A percentile compares a stretch with the other conserved stretches of the same genome.
These are phyloP conservation scores for Corythornis leucogaster DNA, from an alignment of 2,797 vertebrate species.

Conservation along the genomic window DNA sequence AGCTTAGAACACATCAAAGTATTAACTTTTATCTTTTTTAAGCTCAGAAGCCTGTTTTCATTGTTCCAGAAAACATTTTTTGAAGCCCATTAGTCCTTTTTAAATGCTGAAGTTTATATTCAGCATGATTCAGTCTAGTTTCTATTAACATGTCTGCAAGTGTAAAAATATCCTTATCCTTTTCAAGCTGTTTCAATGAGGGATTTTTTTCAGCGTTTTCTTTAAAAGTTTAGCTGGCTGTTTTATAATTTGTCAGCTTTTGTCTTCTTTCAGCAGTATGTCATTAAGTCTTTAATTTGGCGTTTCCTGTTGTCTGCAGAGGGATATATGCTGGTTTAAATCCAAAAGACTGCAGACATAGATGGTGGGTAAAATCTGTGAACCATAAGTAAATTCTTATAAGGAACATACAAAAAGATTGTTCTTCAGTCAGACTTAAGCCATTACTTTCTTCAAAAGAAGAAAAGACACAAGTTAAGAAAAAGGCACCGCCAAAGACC, in stretches of 20 bases:
- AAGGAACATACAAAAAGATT: constrained; percentile 85
- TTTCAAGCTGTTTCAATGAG: constrained; percentile 44
- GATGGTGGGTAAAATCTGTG: constrained; percentile 83
- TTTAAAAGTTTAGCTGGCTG: constrained; percentile 62
- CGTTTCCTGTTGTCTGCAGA: constrained; percentile 80
- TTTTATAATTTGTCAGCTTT: constrained; percentile 80
- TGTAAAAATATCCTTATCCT: constrained; percentile 34
- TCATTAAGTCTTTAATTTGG: constrained; percentile 82
- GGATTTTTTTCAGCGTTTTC: constrained; percentile 46
- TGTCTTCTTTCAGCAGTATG: constrained; percentile 77
- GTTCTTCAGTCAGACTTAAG: constrained; percentile 86
- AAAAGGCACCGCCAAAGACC: constrained; percentile 83
- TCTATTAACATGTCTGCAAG: constrained; percentile 24
- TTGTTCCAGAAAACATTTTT: constrained; percentile 4
- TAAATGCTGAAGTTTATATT: constrained; percentile 17
- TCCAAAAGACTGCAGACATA: constrained; percentile 76
- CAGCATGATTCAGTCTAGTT: neutral
- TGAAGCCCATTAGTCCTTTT: neutral
- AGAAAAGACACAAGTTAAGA: constrained; percentile 87
- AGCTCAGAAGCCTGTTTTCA: neutral
- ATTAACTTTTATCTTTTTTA: neutral
- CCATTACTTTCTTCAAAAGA: constrained; percentile 88
- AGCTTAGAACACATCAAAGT: neutral
- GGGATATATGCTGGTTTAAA: constrained; percentile 79
- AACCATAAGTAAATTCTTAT: constrained; percentile 86